Evolutionary conservation across 2,113 vertebrate genomes (phyloP).

Genomic region (Tychaedon coryphoeus): DNA sequence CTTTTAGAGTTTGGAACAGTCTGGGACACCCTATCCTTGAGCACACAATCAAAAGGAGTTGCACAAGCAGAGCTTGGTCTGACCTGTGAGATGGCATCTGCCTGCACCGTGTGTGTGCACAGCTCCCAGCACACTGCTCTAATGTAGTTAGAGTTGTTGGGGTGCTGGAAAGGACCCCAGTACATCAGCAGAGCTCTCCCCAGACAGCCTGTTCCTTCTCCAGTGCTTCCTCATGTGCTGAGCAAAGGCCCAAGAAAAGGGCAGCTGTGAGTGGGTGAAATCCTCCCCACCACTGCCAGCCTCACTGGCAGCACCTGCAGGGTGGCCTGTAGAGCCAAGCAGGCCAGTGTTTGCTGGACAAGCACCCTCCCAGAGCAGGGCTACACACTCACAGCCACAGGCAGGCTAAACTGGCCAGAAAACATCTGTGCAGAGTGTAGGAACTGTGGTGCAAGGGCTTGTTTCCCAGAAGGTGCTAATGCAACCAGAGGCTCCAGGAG

Average conservation of each 20-base stretch:
- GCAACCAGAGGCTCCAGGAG: not conserved
- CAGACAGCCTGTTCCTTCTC: not conserved
- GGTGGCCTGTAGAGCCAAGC: not conserved
- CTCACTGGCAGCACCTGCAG: not conserved
- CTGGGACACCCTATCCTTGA: not conserved
- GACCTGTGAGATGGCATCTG: not conserved
- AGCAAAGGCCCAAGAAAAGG: not conserved
- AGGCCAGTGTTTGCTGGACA: not conserved
- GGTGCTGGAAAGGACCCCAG: not conserved
- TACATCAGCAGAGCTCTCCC: not conserved
- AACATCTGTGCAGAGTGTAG: not conserved
- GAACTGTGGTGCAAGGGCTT: not conserved
- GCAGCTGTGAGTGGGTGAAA: not conserved
- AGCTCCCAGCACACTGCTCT: not conserved
- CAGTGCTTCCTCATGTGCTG: not conserved
- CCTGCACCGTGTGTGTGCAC: accelerated
- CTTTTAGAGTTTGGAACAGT: not conserved
- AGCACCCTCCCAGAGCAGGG: not conserved
- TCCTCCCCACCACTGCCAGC: not conserved
- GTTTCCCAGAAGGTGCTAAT: not conserved
- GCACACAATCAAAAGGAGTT: not conserved
- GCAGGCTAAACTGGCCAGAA: not conserved
- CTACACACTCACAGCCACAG: not conserved
- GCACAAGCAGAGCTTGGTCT: not conserved
- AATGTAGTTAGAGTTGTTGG: no score